These are phyloP conservation scores for Pomacea canaliculata DNA, from an alignment of 2,888 invertebrate species.

Conservation along the genomic window DNA sequence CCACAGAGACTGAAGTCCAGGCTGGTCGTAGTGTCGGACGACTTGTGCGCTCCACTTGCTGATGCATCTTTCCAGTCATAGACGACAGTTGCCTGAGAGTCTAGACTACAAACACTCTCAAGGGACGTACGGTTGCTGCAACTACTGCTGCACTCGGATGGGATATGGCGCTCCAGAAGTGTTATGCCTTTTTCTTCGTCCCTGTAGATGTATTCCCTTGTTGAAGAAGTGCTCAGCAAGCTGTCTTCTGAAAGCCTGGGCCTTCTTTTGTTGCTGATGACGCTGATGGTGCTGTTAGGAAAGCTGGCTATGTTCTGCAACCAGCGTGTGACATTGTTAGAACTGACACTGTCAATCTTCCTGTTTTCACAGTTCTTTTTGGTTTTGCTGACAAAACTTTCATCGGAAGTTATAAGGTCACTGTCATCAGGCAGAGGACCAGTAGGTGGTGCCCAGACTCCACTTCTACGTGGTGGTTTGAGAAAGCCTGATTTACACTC, in stretches of 20 bases:
- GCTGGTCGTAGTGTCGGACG: neutral
- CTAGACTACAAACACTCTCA: constrained; percentile 41
- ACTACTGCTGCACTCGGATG: constrained; percentile 53
- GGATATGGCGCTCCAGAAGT: constrained; percentile 53
- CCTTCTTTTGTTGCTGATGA: neutral
- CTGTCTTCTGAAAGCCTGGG: constrained; percentile 35
- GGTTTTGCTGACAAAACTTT: constrained; percentile 27
- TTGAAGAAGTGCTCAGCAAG: constrained; percentile 45
- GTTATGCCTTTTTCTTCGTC: constrained; percentile 56
- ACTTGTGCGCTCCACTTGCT: neutral
- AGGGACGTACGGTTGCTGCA: constrained; percentile 45
- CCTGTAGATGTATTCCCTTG: constrained; percentile 52
- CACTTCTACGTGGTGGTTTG: neutral
- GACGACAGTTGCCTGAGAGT: constrained; percentile 47
- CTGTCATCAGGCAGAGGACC: constrained; percentile 27
- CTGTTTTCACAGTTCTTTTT: constrained; percentile 1
- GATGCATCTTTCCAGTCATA: constrained; percentile 51
- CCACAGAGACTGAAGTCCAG: constrained; percentile 10
- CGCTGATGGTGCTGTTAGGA: neutral
- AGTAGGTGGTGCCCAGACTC: constrained; percentile 25
- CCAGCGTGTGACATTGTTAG: constrained; percentile 13
- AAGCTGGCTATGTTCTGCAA: neutral
- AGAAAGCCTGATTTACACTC: neutral
- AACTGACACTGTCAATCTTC: neutral
- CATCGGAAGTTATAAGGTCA: constrained; percentile 36